Evolutionary conservation across 2,888 invertebrate species (phyloP).

Genomic region (Acanthosoma haemorrhoidale): DNA sequence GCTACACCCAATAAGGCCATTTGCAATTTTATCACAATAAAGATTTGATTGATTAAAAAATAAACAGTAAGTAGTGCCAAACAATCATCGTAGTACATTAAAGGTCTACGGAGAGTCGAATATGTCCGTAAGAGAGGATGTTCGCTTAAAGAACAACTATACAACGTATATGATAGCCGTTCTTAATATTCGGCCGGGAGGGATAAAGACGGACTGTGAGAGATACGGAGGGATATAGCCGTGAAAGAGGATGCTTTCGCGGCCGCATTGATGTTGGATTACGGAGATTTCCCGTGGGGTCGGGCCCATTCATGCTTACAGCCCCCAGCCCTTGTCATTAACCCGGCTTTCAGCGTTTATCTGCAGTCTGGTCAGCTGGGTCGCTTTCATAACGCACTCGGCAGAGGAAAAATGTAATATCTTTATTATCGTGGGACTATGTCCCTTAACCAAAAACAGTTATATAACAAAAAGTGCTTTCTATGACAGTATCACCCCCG

Average conservation of each 20-base stretch:
- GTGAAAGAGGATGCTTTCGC: not conserved
- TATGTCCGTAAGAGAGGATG: too few relatives aligned
- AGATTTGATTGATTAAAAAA: too few relatives aligned
- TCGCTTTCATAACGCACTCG: too few relatives aligned
- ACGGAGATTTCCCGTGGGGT: slow-evolving; percentile 22
- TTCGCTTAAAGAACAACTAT: too few relatives aligned
- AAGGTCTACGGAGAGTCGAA: too few relatives aligned
- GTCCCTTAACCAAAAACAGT: not conserved
- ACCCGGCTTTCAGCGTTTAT: not conserved
- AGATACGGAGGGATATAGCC: slow-evolving; percentile 7
- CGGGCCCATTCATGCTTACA: not conserved
- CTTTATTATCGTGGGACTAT: not conserved
- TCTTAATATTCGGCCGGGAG: not conserved
- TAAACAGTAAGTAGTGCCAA: too few relatives aligned
- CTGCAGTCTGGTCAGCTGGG: not conserved
- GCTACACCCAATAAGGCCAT: too few relatives aligned
- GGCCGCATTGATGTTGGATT: slow-evolving; percentile 14
- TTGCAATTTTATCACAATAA: too few relatives aligned
- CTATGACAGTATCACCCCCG: too few relatives aligned
- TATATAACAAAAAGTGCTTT: too few relatives aligned
- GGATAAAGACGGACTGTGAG: not conserved
- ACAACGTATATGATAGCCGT: too few relatives aligned
- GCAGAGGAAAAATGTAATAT: not conserved
- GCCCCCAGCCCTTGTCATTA: not conserved
- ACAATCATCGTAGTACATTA: too few relatives aligned